Evolutionary conservation across 1,140 invertebrate genomes (phyloP).

Genomic region (Pseudomyrmex concolor): DNA sequence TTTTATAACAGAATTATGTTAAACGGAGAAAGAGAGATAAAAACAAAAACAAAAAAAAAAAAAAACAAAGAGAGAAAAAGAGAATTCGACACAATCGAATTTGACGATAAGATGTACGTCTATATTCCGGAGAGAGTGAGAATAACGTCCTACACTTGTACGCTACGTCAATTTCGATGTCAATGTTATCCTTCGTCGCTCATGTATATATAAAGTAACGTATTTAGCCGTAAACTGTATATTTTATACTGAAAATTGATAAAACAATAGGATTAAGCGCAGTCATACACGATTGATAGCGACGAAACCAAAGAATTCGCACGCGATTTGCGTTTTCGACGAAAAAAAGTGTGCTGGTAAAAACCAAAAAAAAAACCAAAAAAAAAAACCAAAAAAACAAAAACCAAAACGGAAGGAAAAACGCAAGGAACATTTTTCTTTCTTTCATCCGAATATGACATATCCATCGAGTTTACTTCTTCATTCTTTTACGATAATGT

Average conservation of each 20-base stretch:
- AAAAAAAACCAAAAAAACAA: not conserved
- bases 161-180: constrained; percentile 77
- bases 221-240: constrained; percentile 64
- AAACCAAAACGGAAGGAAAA: not conserved
- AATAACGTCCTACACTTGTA: constrained; percentile 73
- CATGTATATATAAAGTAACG: constrained; percentile 59
- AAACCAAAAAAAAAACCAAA: not conserved
- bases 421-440: not conserved
- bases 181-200: constrained; percentile 75
- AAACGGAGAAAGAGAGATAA: constrained; percentile 3
- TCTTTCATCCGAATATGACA: not conserved
- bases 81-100: constrained; percentile 22
- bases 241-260: constrained; percentile 76
- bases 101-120: constrained; percentile 9
- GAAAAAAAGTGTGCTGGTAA: too few relatives aligned
- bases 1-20: constrained; percentile 49
- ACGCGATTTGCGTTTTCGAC: constrained; percentile 10
- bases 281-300: constrained; percentile 7
- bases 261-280: constrained; percentile 65
- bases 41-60: not conserved
- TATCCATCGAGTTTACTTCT: constrained; percentile 27
- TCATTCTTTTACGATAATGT: not conserved
- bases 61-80: not conserved
- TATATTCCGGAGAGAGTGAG: constrained; percentile 51
- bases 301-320: constrained; percentile 21